Percentiles rank a stretch among this genome's conserved stretches.
phyloP scores from a whole-genome alignment of 1,140 invertebrate species.

The Listronotus bonariensis region DNA sequence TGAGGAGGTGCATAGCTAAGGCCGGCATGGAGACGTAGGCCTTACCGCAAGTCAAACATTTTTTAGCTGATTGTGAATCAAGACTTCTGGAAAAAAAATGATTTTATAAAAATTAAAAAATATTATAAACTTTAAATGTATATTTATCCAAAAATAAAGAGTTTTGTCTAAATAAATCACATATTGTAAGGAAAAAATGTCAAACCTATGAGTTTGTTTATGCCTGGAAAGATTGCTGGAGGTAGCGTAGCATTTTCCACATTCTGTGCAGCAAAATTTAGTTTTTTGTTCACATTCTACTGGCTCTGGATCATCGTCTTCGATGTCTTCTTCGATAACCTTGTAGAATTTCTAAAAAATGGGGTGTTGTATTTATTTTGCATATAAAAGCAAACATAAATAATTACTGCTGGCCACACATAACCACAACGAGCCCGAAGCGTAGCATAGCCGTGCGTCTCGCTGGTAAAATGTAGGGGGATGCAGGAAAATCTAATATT shows the following conservation, averaged over 20 bases:
- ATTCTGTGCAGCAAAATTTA: conserved; percentile 90
- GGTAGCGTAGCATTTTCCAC: conserved; percentile 95
- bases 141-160: no score
- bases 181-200: neutral
- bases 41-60: conserved; percentile 93
- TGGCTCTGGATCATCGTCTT: conserved; percentile 40
- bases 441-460: no score
- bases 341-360: conserved; percentile 51
- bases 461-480: no score
- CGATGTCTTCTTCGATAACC: conserved; percentile 46
- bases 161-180: no score
- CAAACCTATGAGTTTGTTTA: conserved; percentile 85
- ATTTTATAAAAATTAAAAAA: neutral
- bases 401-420: no score
- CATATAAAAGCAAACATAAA: no score
- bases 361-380: no score
- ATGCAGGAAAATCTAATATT: no score
- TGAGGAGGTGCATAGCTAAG: conserved; percentile 95
- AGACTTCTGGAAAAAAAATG: conserved; percentile 68
- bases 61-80: conserved; percentile 90
- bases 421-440: no score
- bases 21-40: conserved; percentile 98
- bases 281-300: conserved; percentile 52
- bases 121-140: no score
- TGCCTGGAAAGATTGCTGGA: conserved; percentile 95